Base-by-base conservation (phyloP, 2,888 invertebrate species). In the Volucella zonaria region DNA sequence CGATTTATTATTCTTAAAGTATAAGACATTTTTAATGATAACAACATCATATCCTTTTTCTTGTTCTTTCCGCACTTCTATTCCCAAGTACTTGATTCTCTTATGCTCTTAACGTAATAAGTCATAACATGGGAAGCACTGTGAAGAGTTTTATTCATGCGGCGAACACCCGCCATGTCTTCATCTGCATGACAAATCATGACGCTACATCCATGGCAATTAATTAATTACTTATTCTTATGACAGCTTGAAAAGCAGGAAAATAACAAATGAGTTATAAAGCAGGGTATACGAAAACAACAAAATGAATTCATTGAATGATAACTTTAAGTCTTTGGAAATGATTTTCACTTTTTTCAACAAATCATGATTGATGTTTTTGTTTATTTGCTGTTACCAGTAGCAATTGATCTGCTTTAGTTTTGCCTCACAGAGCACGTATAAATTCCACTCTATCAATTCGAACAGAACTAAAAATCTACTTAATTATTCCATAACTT, bases 1-100 rank as follows among this genome's bases (percentile, higher is more conserved):
- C 74, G 68, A 78, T 78, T 82, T 82, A 74, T 82, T 82, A 78
- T 82, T 68, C 82, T 74, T 68, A 67, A 76, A 82, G 77, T 82
- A 64, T 82, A 23, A 23, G 82, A 82, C 82, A 82, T 68, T 82
- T 82, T 78, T 78, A 73, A 74, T 78, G 82, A 82, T 78, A 78
- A 82, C 73, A 73, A 74, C 66, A 51, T 62, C 51, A 79, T 78
- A 82, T 82, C 74, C 82, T 68, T 64, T 82, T 78, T 38, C 64
- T 52, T 73, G 78, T 74, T 68, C 68, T 18, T 64, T 78, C 62
- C 82, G 45, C 68, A 78, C 54, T 78, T 47, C 31, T 52, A 31
- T 14, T 31, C 56, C 62, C 47, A 66, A 77, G 75, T 62, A 23
- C 66, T 58, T 67, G 59, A 52, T 61, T 73, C 10, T 45, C 54